These are phyloP conservation scores for Valencia hispanica DNA, from an alignment of 2,797 vertebrate species.

Conservation along the genomic window DNA sequence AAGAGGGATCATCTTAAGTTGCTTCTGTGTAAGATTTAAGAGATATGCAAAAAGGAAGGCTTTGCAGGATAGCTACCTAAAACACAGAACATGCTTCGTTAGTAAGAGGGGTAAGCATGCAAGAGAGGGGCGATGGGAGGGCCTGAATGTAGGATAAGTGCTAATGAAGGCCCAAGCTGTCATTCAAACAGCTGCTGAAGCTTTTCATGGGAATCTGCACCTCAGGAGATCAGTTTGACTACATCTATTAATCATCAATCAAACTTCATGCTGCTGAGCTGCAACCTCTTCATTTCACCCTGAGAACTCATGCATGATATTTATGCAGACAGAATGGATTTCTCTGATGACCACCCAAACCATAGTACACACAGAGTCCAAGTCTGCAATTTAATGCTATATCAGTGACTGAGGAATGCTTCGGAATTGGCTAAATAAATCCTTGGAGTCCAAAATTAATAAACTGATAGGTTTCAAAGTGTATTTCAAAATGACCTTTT, in stretches of 20 bases:
- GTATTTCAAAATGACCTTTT: conserved; percentile 29
- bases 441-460: not conserved
- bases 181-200: conserved; percentile 60
- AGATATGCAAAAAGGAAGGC: conserved; percentile 1
- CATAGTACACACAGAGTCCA: not conserved
- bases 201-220: conserved; percentile 48
- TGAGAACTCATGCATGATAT: conserved; percentile 45
- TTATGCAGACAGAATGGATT: conserved; percentile 28
- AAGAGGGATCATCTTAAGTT: conserved; percentile 62
- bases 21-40: conserved; percentile 42
- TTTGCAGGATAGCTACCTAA: conserved; percentile 35
- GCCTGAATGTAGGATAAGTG: conserved; percentile 16
- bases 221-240: conserved; percentile 59
- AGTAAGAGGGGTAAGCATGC: conserved; percentile 20
- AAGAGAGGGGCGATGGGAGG: conserved; percentile 8
- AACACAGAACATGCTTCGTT: conserved; percentile 43
- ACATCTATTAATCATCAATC: conserved; percentile 72
- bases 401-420: not conserved
- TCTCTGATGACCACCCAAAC: not conserved
- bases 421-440: conserved; percentile 13
- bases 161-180: conserved; percentile 56
- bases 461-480: conserved; percentile 12
- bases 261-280: conserved; percentile 49
- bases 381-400: conserved; percentile 1
- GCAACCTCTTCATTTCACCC: conserved; percentile 50